Percentiles rank a stretch among this genome's conserved stretches.
These are phyloP conservation scores for Petrocephalus microphthalmus DNA, from an alignment of 2,113 vertebrate species.

Conservation along the genomic window DNA sequence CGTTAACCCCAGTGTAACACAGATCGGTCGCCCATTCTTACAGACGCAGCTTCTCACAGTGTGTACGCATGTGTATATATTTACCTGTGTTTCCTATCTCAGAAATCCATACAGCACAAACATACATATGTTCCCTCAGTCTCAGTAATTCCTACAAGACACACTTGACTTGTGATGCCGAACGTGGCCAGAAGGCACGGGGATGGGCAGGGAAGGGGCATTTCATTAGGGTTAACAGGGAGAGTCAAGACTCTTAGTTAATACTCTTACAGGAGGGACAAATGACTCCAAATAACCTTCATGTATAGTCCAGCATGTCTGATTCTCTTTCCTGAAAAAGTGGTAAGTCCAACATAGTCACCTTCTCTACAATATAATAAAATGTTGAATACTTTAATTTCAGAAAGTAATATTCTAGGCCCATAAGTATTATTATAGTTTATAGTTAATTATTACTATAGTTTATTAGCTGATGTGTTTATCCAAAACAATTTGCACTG, in stretches of 20 bases:
- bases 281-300: neutral
- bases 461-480: neutral
- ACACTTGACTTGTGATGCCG: neutral
- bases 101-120: neutral
- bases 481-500: neutral
- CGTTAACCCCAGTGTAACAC: neutral
- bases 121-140: neutral
- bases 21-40: neutral
- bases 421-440: neutral
- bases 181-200: neutral
- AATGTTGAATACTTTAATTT: neutral
- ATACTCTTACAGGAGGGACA: neutral
- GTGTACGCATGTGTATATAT: neutral
- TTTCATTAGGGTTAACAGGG: neutral
- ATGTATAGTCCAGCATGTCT: neutral
- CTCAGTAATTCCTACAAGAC: neutral
- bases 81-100: neutral
- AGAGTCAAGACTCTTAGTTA: neutral
- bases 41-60: neutral
- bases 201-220: neutral
- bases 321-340: neutral
- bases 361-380: neutral
- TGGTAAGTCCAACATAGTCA: neutral
- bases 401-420: neutral
- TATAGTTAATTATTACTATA: neutral